phyloP scores from a whole-genome alignment of 2,888 invertebrate species.

The Epirrhoe alternata region DNA sequence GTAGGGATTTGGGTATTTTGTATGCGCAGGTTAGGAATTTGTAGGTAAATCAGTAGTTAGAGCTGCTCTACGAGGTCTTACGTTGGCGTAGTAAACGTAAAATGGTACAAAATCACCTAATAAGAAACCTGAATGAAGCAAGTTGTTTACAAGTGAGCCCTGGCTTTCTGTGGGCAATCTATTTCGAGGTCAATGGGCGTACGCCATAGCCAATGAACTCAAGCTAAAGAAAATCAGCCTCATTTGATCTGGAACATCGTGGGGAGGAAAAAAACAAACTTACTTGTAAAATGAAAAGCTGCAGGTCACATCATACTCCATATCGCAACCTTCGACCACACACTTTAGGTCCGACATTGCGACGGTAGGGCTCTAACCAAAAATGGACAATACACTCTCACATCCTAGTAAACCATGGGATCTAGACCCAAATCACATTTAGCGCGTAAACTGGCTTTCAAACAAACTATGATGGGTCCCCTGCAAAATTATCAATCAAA shows the following conservation, averaged over 20 bases:
- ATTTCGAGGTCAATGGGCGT: slow-evolving; percentile 42
- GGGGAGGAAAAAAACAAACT: slow-evolving; percentile 63
- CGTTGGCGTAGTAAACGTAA: background rate
- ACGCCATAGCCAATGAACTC: slow-evolving; percentile 30
- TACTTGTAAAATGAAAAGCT: slow-evolving; percentile 83
- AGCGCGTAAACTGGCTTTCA: slow-evolving; percentile 83
- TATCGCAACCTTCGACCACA: slow-evolving; percentile 81
- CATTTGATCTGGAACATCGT: slow-evolving; percentile 12
- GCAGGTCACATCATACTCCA: slow-evolving; percentile 82
- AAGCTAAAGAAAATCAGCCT: slow-evolving; percentile 6
- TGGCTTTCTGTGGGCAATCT: slow-evolving; percentile 30
- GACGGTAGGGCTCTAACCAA: slow-evolving; percentile 63
- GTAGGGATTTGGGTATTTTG: background rate
- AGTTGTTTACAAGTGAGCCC: slow-evolving; percentile 40
- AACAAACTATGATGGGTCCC: slow-evolving; percentile 84
- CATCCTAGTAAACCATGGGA: slow-evolving; percentile 67
- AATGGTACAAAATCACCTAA: slow-evolving; percentile 19
- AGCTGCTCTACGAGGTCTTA: background rate
- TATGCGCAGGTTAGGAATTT: no score
- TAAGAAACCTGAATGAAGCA: slow-evolving; percentile 22
- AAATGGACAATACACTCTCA: slow-evolving; percentile 71
- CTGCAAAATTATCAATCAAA: slow-evolving; percentile 85
- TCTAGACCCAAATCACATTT: slow-evolving; percentile 75
- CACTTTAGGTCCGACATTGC: slow-evolving; percentile 78
- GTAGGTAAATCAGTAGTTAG: background rate